Evolutionary conservation across 2,113 vertebrate genomes (phyloP), one percentile per base, ranked within the genome.

Genomic region (Melozone crissalis): DNA sequence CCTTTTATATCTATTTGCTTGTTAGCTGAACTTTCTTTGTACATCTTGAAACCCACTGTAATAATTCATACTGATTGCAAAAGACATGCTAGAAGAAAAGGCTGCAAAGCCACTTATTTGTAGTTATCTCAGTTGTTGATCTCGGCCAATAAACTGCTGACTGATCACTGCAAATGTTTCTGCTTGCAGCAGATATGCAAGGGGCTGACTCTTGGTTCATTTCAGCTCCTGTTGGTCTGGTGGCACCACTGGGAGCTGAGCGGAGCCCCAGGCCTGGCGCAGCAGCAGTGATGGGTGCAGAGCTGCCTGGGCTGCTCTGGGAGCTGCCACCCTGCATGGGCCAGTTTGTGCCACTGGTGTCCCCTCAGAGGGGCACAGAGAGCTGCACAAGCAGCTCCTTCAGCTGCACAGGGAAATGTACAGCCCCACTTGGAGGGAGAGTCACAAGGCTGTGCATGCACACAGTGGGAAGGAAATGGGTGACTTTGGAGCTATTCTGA

Each of bases 11-110:
- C 83, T 93, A 69, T 93, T 95, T 94, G 80, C 95, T 94, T 91
- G 91, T 95, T 95, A 95, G 93, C 43, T 96, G 94, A 96, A 96
- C 96, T 96, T 94, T 94, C 92, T 95, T 87, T 96, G 95, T 93
- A 94, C 44, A 21, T 89, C 86, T 87, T 84, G 88, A 94, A 96
- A 95, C 71, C 55, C 80, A 43, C 90, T 95, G 78, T 87, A 95
- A 91, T 95, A 94, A 87, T 84, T 95, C 92, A 94, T 89, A 77
- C 44, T 57, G 94, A 94, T 95, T 95, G 90, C 96, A 94, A 90
- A 93, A 96, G 93, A 81, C 90, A 74, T 31, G 59, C 67, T 79
- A 67, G 92, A 95, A 97, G 92, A 92, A 95, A 94, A 88, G 86
- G 84, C 87, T 94, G 92, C 86, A 95, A 96, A 96, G 92, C 92